Conservation (phyloP, 2,113 vertebrate species). For the Pelvicachromis taeniatus region DNA sequence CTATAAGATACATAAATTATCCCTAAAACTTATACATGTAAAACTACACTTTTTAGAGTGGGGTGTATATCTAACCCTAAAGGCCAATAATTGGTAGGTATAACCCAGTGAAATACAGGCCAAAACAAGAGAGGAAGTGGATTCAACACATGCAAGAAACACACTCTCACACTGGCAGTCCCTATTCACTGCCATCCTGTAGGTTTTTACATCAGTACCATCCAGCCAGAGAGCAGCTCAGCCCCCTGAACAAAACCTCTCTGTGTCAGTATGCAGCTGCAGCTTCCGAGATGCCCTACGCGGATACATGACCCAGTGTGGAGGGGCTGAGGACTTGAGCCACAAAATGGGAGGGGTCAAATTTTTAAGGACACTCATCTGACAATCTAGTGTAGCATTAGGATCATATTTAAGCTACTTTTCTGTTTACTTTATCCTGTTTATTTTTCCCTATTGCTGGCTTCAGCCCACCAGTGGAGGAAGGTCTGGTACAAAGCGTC, state of each 20-base stretch:
- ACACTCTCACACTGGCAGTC: neutral
- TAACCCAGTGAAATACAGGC: neutral
- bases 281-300: constrained; percentile 63
- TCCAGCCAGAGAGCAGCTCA: constrained; percentile 36
- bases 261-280: constrained; percentile 70
- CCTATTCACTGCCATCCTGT: constrained; percentile 10
- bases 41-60: neutral
- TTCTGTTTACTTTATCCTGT: neutral
- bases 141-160: neutral
- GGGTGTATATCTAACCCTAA: neutral
- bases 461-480: neutral
- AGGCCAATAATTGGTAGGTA: neutral
- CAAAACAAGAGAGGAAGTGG: neutral
- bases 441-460: neutral
- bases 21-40: neutral
- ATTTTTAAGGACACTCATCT: neutral
- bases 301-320: constrained; percentile 59
- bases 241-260: constrained; percentile 62
- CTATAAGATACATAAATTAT: neutral
- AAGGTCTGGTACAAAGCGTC: neutral
- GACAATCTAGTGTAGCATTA: neutral
- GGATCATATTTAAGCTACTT: neutral
- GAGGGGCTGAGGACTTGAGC: constrained; percentile 36
- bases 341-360: constrained; percentile 7
- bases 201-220: constrained; percentile 56